Evolutionary conservation across 2,113 vertebrate genomes (phyloP).

Genomic region (Channa argus): DNA sequence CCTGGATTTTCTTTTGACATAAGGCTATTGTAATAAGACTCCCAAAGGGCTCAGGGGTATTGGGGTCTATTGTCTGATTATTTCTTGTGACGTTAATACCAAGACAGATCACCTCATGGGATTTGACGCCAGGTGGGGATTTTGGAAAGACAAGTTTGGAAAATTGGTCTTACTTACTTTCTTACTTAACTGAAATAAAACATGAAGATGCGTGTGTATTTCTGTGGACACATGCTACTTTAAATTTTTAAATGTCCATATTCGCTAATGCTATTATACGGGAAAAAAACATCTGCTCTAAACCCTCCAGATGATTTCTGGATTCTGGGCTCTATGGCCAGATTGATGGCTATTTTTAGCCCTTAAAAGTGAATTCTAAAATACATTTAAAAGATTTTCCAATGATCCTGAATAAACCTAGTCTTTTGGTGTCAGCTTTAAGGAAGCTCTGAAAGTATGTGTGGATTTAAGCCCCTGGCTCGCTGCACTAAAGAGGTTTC

Average conservation of each 20-base stretch:
- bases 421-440: conserved; percentile 18
- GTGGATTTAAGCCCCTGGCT: conserved; percentile 32
- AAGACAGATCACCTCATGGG: conserved; percentile 37
- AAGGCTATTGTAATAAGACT: conserved; percentile 49
- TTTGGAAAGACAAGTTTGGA: neutral
- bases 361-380: neutral
- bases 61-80: conserved; percentile 45
- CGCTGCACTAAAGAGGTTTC: conserved; percentile 24
- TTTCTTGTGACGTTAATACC: conserved; percentile 53
- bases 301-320: conserved; percentile 46
- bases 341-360: conserved; percentile 29
- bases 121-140: too few relatives aligned
- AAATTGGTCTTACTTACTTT: neutral
- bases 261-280: neutral
- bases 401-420: conserved; percentile 41
- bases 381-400: conserved; percentile 22
- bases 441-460: conserved; percentile 14
- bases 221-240: neutral
- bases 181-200: neutral
- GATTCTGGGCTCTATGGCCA: conserved; percentile 12
- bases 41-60: conserved; percentile 25
- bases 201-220: neutral
- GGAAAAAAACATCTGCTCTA: neutral
- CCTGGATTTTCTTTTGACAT: conserved; percentile 30
- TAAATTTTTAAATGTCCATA: neutral